These are phyloP conservation scores for Neoaliturus tenellus DNA, from an alignment of 2,888 invertebrate genomes.

Conservation along the genomic window DNA sequence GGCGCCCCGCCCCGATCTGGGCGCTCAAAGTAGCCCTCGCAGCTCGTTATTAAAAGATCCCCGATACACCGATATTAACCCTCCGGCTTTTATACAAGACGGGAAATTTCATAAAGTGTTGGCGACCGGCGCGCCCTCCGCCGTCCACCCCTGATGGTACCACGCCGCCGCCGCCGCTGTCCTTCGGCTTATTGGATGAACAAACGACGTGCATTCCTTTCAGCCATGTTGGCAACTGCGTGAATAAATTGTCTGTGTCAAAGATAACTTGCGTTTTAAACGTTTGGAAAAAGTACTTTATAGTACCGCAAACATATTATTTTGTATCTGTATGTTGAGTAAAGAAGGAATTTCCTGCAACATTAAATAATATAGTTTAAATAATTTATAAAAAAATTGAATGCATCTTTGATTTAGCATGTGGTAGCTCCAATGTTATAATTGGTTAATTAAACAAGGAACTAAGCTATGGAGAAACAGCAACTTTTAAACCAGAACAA, in stretches of 20 bases:
- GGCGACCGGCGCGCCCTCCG: not conserved
- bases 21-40: conserved; percentile 52
- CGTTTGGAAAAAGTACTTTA: too few relatives aligned
- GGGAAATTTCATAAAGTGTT: conserved; percentile 52
- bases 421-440: too few relatives aligned
- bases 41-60: conserved; percentile 54
- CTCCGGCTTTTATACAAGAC: conserved; percentile 36
- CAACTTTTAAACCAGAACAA: too few relatives aligned
- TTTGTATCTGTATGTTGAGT: not conserved
- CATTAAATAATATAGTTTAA: too few relatives aligned
- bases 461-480: too few relatives aligned
- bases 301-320: too few relatives aligned
- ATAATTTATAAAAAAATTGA: too few relatives aligned
- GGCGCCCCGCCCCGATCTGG: conserved; percentile 27
- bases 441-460: too few relatives aligned
- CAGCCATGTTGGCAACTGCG: not conserved
- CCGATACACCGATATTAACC: conserved; percentile 53
- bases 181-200: conserved; percentile 16
- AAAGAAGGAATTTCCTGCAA: too few relatives aligned
- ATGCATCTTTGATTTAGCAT: too few relatives aligned
- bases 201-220: conserved; percentile 1
- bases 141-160: not conserved
- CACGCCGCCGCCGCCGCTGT: conserved; percentile 9
- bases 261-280: too few relatives aligned
- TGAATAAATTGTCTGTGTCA: too few relatives aligned